phyloP scores from a whole-genome alignment of 2,797 vertebrate species.

The Gadopsis marmoratus region DNA sequence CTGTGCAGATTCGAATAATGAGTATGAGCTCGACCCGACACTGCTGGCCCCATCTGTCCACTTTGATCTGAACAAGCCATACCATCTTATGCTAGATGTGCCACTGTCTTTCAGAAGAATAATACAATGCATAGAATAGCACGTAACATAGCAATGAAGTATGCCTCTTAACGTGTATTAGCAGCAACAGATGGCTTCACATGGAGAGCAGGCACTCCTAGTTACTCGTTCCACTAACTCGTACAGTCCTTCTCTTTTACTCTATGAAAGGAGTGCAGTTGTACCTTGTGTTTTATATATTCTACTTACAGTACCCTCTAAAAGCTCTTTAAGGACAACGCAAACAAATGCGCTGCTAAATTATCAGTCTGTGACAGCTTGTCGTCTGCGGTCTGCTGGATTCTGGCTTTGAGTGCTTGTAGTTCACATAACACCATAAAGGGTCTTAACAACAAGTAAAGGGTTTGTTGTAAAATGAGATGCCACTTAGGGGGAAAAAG shows the following conservation, averaged over 20 bases:
- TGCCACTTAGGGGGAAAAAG: conserved; percentile 9
- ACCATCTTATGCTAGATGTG: conserved; percentile 53
- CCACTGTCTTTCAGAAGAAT: conserved; percentile 41
- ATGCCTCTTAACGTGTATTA: conserved; percentile 44
- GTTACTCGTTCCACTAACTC: conserved; percentile 30
- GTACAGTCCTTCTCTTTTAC: conserved; percentile 48
- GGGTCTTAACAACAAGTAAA: conserved; percentile 28
- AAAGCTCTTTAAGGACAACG: conserved; percentile 86
- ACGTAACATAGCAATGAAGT: conserved; percentile 37
- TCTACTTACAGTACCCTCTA: conserved; percentile 56
- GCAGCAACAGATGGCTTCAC: conserved; percentile 44
- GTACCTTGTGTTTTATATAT: conserved; percentile 70
- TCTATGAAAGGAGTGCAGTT: conserved; percentile 88
- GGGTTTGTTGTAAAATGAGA: conserved; percentile 40
- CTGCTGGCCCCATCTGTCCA: conserved; percentile 78
- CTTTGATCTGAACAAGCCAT: conserved; percentile 69
- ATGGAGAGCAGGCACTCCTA: conserved; percentile 23
- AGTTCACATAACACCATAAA: conserved; percentile 26
- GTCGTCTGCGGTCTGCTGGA: conserved; percentile 14
- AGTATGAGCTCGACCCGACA: conserved; percentile 44
- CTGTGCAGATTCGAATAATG: conserved; percentile 11
- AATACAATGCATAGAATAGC: conserved; percentile 36
- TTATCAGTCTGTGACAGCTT: conserved; percentile 45
- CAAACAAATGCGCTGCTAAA: conserved; percentile 56
- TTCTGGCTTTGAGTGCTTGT: conserved; percentile 25